A percentile compares a stretch with the other conserved stretches of the same genome.
Conservation (phyloP, 2,888 invertebrate species). For the Drosophila incognita region DNA sequence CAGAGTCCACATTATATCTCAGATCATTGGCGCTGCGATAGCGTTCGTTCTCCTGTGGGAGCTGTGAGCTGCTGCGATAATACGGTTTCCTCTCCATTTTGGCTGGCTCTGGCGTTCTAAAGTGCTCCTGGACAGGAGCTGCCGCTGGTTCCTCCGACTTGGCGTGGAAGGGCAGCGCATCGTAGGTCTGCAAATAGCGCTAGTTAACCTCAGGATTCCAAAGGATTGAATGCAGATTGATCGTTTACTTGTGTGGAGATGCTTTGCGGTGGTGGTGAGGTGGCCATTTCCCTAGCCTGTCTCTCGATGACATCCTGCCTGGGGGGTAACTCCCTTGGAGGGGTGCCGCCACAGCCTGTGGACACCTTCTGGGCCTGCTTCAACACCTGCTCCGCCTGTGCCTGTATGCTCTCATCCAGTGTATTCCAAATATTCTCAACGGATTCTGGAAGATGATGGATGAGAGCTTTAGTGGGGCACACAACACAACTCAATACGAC, state of each 20-base stretch:
- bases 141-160: conserved; percentile 36
- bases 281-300: conserved; percentile 88
- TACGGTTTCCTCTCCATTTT: conserved; percentile 68
- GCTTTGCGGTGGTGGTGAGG: conserved; percentile 94
- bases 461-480: conserved; percentile 48
- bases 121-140: conserved; percentile 35
- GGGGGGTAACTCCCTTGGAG: conserved; percentile 86
- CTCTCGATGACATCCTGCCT: neutral
- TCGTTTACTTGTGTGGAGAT: conserved; percentile 92
- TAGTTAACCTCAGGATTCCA: neutral
- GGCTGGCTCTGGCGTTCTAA: conserved; percentile 53
- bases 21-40: conserved; percentile 86
- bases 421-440: conserved; percentile 84
- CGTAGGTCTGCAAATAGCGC: conserved; percentile 86
- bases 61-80: conserved; percentile 69
- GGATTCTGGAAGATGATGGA: conserved; percentile 72
- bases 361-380: conserved; percentile 85
- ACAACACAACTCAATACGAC: conserved; percentile 1
- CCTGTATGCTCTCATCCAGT: conserved; percentile 84
- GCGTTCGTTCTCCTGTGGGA: conserved; percentile 74
- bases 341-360: conserved; percentile 88
- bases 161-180: conserved; percentile 77
- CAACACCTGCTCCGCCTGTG: conserved; percentile 78
- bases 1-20: conserved; percentile 82
- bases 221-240: neutral